Conservation (phyloP, 2,888 invertebrate species). For the Amblyjoppa fuscipennis region DNA sequence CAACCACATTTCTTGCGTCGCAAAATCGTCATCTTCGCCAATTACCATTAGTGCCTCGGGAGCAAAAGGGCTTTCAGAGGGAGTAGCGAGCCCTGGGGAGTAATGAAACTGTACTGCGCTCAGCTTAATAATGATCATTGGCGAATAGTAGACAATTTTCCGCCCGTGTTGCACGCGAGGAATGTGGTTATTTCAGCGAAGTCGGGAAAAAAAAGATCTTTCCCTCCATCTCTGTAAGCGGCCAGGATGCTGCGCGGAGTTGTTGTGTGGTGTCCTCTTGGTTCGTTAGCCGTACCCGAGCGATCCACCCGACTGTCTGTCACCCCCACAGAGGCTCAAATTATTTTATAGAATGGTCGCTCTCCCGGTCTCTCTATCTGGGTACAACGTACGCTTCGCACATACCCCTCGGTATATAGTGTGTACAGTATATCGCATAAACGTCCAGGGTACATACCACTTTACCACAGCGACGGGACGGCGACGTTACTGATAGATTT, state of each 20-base stretch:
- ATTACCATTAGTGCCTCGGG: too few species aligned
- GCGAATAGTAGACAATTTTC: too few species aligned
- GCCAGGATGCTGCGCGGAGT: constrained; percentile 19
- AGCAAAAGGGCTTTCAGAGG: too few species aligned
- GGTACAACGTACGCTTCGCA: constrained; percentile 24
- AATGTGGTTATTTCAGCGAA: too few species aligned
- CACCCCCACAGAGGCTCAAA: constrained; percentile 23
- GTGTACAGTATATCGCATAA: constrained; percentile 4
- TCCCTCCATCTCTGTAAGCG: constrained; percentile 2
- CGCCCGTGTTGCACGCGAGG: too few species aligned
- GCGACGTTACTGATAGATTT: constrained; percentile 60
- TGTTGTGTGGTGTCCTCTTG: constrained; percentile 38
- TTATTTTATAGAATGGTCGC: constrained; percentile 57
- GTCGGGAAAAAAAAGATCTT: background rate
- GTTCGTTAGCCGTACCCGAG: constrained; percentile 54
- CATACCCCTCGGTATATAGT: constrained; percentile 5
- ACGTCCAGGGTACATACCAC: background rate
- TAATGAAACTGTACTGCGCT: too few species aligned
- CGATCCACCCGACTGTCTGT: constrained; percentile 25
- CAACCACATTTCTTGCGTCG: too few species aligned
- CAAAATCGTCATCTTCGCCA: too few species aligned
- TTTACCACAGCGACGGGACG: constrained; percentile 24
- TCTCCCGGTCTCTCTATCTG: background rate
- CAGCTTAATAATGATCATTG: too few species aligned
- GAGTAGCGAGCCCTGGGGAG: too few species aligned